Evolutionary conservation across 2,797 vertebrate genomes (phyloP), one percentile per base, ranked within the genome.

Genomic region (Alauda arvensis): DNA sequence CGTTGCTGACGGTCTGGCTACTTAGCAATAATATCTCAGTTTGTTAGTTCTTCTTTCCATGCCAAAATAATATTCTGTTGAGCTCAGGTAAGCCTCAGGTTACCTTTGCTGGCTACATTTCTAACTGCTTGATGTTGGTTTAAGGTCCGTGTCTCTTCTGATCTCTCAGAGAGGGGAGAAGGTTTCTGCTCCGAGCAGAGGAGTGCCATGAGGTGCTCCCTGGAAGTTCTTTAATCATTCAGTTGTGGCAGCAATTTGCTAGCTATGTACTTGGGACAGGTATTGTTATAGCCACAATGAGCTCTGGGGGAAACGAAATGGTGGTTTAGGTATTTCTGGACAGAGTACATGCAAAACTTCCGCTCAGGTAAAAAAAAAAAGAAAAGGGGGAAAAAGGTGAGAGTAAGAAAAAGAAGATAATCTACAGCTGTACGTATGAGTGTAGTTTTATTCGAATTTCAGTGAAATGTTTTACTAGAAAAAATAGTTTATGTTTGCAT

Each of bases 51-150:
- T 77, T 26, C 11, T 56, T 78, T n/a, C 42, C 26, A 0, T 10
- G 28, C 12, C 19, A 18, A 71, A 71, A n/a, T 24, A 34, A 20
- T 19, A 29, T 9, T 46, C 39, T 3, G 0, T 5, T 20, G 24
- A 5, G n/a, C 1, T 0, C 29, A 11, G 34, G 10, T n/a, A 20
- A 74, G 16, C 51, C 42, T 37, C 2, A 26, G 33, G 33, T 1
- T 66, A 14, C 4, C 11, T 72, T 49, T 66, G 11, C 29, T 56
- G 3, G 20, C 0, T 2, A 8, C 1, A 1, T 53, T 63, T 66
- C 29, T 52, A 33, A n/a, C 31, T 5, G 17, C 20, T 37, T 57
- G 18, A 20, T 42, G 8, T 63, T 29, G 10, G 28, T 82, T 79
- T 63, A 46, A 80, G 77, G 65, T 43, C 31, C 0, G 0, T 6